Percentiles rank a stretch among this genome's conserved stretches.
Evolutionary conservation across 2,888 invertebrate genomes (phyloP).

Genomic region (Argyra leucocephala): DNA sequence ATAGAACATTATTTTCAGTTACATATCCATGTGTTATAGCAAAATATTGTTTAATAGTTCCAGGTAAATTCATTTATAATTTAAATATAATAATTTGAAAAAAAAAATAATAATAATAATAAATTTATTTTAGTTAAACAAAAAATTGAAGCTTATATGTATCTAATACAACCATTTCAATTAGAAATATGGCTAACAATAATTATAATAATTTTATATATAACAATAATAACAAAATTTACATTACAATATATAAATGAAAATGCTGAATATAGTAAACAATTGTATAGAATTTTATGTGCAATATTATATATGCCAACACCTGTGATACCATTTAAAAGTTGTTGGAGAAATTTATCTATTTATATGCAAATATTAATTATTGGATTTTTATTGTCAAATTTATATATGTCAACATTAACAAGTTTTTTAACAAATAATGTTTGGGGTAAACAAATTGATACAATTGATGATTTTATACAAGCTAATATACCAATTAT

Average conservation of each 20-base stretch:
- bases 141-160: slow-evolving; percentile 14
- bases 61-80: not conserved
- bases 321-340: not conserved
- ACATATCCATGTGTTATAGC: slow-evolving; percentile 13
- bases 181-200: slow-evolving; percentile 12
- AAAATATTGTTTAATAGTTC: slow-evolving; percentile 15
- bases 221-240: slow-evolving; percentile 8
- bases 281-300: slow-evolving; percentile 12
- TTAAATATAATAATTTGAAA: not conserved
- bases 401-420: slow-evolving; percentile 15
- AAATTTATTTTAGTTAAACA: not conserved
- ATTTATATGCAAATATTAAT: slow-evolving; percentile 14
- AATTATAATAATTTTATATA: not conserved
- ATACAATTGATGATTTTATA: slow-evolving; percentile 15
- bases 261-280: slow-evolving; percentile 7
- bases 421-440: slow-evolving; percentile 16
- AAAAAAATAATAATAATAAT: not conserved
- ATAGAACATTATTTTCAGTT: slow-evolving; percentile 10
- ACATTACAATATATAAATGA: not conserved
- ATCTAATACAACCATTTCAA: slow-evolving; percentile 14
- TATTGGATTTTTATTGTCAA: slow-evolving; percentile 15
- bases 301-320: slow-evolving; percentile 14
- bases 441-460: slow-evolving; percentile 15
- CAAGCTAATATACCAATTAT: slow-evolving; percentile 13
- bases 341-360: slow-evolving; percentile 7